Base-by-base conservation (phyloP, 1,140 invertebrate species). In the Bombus haemorrhoidalis region DNA sequence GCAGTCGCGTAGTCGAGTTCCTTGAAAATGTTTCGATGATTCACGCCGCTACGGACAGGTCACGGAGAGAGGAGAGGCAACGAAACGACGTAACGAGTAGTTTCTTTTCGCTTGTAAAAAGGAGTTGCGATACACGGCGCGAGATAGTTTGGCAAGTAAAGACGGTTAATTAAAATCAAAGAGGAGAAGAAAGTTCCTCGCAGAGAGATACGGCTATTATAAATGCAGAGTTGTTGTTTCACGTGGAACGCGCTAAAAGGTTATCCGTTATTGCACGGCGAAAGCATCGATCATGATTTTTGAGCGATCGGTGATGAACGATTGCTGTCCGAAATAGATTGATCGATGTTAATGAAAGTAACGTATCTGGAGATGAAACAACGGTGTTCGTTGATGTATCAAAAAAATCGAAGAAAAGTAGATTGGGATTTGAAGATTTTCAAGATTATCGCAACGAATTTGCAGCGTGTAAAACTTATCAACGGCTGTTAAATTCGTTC, bases 111-210 rank as follows among this genome's bases (percentile, higher is more conserved):
- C 57, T 25, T 28, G 71, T 0, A 32, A 62, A 25, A n/a, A 18
- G 18, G 10, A 66, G 47, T 69, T 78, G 2, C 8, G n/a, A 34
- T 66, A 25, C 32, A 34, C 25, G 18, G 62, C 25, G 28, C 28
- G 74, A 64, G n/a, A 32, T 39, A 25, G 25, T 53, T 53, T 22
- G 12, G 15, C 22, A 37, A 41, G 43, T 13, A 71, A 71, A 78
- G 34, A 74, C 34, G 34, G 74, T 83, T 83, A 71, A 78, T 83
- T 83, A 83, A 53, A 76, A 77, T 77, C 62, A 62, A 81, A 41
- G 9, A 34, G 41, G 34, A n/a, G 43, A 77, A 59, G 81, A 69
- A 69, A 83, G 43, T 77, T 69, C 13, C 34, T 3, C 8, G 41
- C 32, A 22, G 41, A 41, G 74, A 68, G 57, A 83, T 41, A 57